Evolutionary conservation across 2,797 vertebrate species (phyloP), one percentile per base, ranked within the genome.

Genomic region (Gymnothorax javanicus): DNA sequence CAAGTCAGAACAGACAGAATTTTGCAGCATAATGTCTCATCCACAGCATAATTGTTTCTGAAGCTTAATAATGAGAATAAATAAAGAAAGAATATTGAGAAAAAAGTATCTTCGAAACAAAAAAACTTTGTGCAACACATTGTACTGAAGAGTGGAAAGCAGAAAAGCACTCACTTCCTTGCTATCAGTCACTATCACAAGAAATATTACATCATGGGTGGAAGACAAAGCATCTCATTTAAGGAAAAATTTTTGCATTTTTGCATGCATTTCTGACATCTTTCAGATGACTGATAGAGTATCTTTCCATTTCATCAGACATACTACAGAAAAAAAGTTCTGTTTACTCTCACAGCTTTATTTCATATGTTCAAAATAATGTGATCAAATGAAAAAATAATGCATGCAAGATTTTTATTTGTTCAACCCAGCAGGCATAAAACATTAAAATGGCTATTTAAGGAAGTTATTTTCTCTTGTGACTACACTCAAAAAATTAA

Each of bases 261-360:
- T 87, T 82, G 57, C 50, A 67, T 59, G 33, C 25, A 81, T 85
- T 85, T 67, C 43, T 85, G 59, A 88, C 84, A 43, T 43, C 84
- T 85, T 85, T 85, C 56, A 85, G 79, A 85, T 82, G 87, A 87
- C 54, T 57, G 77, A 73, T 43, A n/a, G n/a, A n/a, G n/a, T n/a
- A n/a, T n/a, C n/a, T n/a, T 43, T 43, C 33, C 33, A 43, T 43
- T 43, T 43, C 33, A 43, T 43, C 33, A 82, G 33, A 85, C 54
- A 81, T 75, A 52, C 62, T 20, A 62, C 71, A 75, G 82, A 84
- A 59, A 82, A 71, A 87, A 69, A 82, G 60, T 82, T 71, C 23
- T 25, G 82, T 69, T 71, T n/a, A 73, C 12, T 88, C 58, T 15
- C 81, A 85, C 20, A 82, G 62, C 71, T 83, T 87, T 73, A 27